Conservation (phyloP, 2,888 invertebrate species). For the Conomelus anceps region DNA sequence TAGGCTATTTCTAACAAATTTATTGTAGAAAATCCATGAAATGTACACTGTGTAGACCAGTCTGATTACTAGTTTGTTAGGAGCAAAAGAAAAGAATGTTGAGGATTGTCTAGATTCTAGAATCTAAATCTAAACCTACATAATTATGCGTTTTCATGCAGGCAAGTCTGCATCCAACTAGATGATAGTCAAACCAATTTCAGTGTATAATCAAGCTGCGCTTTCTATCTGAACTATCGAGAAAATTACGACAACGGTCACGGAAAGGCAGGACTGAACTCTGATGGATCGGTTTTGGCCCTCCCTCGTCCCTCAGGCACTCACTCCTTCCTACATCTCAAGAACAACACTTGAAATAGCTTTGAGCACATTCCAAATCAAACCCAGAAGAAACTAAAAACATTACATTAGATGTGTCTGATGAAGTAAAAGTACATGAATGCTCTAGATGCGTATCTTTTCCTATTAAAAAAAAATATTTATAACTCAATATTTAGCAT, state of each 20-base stretch:
- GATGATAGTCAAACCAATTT: neutral
- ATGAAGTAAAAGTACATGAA: too few relatives aligned
- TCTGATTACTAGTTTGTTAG: neutral
- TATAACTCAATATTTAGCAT: too few relatives aligned
- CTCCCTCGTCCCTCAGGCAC: too few relatives aligned
- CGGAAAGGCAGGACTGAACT: neutral
- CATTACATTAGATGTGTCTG: too few relatives aligned
- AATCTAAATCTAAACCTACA: neutral
- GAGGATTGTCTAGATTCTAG: neutral
- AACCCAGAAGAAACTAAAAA: too few relatives aligned
- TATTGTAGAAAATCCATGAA: too few relatives aligned
- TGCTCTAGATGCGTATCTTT: too few relatives aligned
- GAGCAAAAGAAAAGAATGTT: neutral
- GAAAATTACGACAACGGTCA: neutral
- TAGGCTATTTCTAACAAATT: too few relatives aligned
- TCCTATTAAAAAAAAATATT: too few relatives aligned
- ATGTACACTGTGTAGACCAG: too few relatives aligned
- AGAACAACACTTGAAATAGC: neutral
- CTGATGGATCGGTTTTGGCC: too few relatives aligned
- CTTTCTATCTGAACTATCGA: neutral
- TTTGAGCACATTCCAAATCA: neutral
- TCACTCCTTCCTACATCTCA: neutral
- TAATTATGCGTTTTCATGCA: neutral
- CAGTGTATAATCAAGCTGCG: neutral
- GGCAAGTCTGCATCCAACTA: neutral